These are phyloP conservation scores for Rhinophrynus dorsalis DNA, from an alignment of 2,797 vertebrate genomes.

Conservation along the genomic window DNA sequence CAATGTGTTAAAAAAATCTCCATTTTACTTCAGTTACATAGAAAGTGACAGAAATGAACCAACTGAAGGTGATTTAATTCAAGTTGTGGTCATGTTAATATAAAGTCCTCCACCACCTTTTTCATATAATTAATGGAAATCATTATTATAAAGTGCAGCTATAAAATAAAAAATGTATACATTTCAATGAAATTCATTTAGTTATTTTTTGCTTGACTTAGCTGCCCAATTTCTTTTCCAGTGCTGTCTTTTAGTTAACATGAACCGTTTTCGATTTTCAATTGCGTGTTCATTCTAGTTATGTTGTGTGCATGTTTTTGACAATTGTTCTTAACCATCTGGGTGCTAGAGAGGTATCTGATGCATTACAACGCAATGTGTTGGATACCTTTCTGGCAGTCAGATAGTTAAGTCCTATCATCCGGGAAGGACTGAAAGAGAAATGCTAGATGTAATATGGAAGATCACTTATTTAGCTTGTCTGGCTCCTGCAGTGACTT, in stretches of 20 bases:
- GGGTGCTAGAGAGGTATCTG: too few species aligned
- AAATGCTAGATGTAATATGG: conserved; percentile 30
- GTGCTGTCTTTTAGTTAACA: neutral
- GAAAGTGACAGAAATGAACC: neutral
- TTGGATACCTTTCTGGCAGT: too few species aligned
- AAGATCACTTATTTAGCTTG: conserved; percentile 43
- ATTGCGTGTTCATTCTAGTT: conserved; percentile 7
- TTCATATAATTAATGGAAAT: conserved; percentile 37
- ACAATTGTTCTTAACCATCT: conserved; percentile 32
- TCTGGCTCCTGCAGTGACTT: conserved; percentile 47
- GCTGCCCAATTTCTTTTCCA: neutral
- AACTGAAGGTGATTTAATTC: conserved; percentile 33
- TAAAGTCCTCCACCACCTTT: neutral
- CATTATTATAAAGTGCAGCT: conserved; percentile 12
- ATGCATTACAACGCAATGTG: too few species aligned
- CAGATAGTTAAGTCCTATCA: too few species aligned
- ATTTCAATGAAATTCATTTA: conserved; percentile 3
- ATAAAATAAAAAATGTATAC: conserved; percentile 24
- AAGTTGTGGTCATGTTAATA: neutral
- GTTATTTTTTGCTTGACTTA: conserved; percentile 19
- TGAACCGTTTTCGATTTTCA: conserved; percentile 8
- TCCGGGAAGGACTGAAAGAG: conserved; percentile 44
- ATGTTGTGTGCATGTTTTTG: conserved; percentile 14
- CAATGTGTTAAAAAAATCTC: too few species aligned
- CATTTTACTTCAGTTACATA: neutral